phyloP scores from a whole-genome alignment of 92 coral and sea anemone species.

The Chrysogorgia sp. region DNA sequence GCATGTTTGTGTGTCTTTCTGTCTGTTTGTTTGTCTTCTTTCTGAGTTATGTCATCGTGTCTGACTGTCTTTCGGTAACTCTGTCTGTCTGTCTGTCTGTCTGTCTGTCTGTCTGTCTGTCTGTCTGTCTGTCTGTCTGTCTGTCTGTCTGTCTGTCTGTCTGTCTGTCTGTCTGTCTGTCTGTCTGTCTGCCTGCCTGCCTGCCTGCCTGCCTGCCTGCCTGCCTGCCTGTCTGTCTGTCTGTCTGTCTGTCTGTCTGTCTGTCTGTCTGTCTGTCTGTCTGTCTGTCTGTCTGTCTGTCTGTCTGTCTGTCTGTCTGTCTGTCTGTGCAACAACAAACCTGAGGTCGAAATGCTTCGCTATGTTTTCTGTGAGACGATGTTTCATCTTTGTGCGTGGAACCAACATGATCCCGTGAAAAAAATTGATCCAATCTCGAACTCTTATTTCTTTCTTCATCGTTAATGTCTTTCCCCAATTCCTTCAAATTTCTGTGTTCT shows the following conservation, averaged over 20 bases:
- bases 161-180: neutral
- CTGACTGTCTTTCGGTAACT: neutral
- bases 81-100: neutral
- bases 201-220: neutral
- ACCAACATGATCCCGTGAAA: slow-evolving; percentile 2
- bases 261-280: neutral
- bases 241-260: neutral
- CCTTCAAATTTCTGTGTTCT: neutral
- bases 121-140: neutral
- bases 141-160: too few species aligned
- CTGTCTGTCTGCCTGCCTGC: neutral
- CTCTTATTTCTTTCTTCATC: slow-evolving; percentile 3
- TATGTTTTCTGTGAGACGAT: neutral
- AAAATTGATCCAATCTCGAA: neutral
- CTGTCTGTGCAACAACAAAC: neutral
- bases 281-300: neutral
- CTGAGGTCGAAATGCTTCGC: neutral
- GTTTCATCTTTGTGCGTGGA: neutral
- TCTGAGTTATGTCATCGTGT: too few species aligned
- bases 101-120: slow-evolving; percentile 5
- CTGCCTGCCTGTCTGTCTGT: neutral
- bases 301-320: neutral
- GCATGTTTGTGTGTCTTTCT: neutral
- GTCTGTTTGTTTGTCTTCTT: neutral
- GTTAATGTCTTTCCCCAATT: neutral